Base-by-base conservation (phyloP, 1,140 invertebrate species). In the Drosophila repleta region DNA sequence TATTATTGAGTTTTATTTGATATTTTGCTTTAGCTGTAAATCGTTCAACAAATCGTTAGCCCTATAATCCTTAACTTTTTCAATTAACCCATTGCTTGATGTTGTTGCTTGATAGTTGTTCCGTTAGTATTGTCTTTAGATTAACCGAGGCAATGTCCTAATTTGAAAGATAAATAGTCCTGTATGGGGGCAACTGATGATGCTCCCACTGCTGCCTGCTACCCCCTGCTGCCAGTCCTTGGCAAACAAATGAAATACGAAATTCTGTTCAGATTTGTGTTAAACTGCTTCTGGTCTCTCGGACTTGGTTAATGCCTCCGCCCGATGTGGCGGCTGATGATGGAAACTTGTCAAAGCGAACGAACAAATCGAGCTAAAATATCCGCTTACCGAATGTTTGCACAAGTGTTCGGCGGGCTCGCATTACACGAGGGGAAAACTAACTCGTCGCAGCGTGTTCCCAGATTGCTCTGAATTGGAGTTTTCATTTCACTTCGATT, bases 341-440 rank as follows among this genome's bases (percentile, higher is more conserved):
- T 89, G 84, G 80, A 89, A 84, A 88, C 79, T 84, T 89, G 84
- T 89, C 84, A 89, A 83, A 62, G 76, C 79, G 60, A 49, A 64
- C 43, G 67, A 89, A 74, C 76, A 89, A 89, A 88, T 88, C 84
- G 84, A 90, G 49, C 76, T 57, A 87, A 72, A 88, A 88, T 88
- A 84, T 88, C 83, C 83, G 83, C 76, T 88, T 90, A 78, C 81
- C 64, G 74, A 76, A 63, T 90, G 79, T 90, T 90, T 90, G 55
- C 84, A 90, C 89, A 90, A 90, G 89, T 90, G 89, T 90, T 69
- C 39, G 37, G 43, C n/a, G 20, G 62, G 53, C 62, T 87, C 83
- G 65, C 72, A 87, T 87, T 87, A 79, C 83, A 76, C 41, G n/a
- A 20, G 41, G 39, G 20, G 15, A 10, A 37, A 11, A 35, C 11